Evolutionary conservation across 2,888 invertebrate genomes (phyloP).

Genomic region (Sclerodermus sp.): DNA sequence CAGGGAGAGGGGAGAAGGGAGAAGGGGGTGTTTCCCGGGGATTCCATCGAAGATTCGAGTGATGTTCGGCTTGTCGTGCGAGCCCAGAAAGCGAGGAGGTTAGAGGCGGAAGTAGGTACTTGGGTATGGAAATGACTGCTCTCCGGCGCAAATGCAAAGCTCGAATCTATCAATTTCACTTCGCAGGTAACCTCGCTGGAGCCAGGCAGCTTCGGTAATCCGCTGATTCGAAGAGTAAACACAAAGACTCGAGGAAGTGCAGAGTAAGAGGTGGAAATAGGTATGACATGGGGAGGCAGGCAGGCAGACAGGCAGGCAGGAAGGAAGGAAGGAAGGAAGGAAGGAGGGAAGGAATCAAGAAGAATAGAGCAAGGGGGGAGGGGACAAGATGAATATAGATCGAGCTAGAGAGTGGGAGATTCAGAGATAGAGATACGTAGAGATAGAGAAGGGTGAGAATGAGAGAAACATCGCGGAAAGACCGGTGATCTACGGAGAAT

Average conservation of each 20-base stretch:
- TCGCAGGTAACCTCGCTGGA: constrained; percentile 21
- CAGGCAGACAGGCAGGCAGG: neutral
- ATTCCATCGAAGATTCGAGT: constrained; percentile 37
- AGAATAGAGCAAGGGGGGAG: no score
- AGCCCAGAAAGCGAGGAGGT: constrained; percentile 27
- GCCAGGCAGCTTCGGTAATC: constrained; percentile 39
- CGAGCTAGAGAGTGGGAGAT: no score
- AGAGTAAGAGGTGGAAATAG: no score
- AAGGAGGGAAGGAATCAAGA: no score
- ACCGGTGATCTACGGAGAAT: constrained; percentile 14
- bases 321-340: no score
- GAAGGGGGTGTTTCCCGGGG: constrained; percentile 21
- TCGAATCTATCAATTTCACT: constrained; percentile 54
- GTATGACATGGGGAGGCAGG: neutral
- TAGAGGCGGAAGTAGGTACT: constrained; percentile 42
- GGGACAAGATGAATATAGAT: no score
- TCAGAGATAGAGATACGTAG: no score
- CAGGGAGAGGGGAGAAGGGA: neutral
- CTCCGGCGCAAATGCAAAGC: constrained; percentile 40
- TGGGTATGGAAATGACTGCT: constrained; percentile 45
- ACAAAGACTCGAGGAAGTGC: constrained; percentile 32
- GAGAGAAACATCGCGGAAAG: no score
- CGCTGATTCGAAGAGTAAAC: constrained; percentile 50
- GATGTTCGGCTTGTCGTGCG: constrained; percentile 40
- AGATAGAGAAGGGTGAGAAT: no score